These are phyloP conservation scores for Larimichthys polyactis DNA, from an alignment of 2,113 vertebrate species.

Conservation along the genomic window DNA sequence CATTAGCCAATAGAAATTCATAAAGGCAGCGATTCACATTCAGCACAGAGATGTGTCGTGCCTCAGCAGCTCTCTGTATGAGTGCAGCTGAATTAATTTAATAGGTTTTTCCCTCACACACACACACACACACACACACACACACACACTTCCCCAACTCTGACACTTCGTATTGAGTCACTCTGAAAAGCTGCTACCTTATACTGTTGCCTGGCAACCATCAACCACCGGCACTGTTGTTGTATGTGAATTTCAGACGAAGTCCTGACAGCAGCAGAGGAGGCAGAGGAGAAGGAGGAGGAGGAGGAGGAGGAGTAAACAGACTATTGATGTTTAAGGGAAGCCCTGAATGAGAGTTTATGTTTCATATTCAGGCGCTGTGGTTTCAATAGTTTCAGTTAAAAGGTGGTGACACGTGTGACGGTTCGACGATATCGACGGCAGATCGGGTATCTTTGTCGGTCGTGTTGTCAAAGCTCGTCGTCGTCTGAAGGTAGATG, in stretches of 20 bases:
- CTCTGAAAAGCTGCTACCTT: conserved; percentile 71
- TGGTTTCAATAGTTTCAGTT: conserved; percentile 30
- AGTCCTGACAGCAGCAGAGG: conserved; percentile 45
- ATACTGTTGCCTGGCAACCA: conserved; percentile 82
- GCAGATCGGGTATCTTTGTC: conserved; percentile 1
- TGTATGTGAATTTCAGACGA: conserved; percentile 61
- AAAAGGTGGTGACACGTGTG: conserved; percentile 8
- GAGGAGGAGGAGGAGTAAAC: conserved; percentile 12
- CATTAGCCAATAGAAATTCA: conserved; percentile 33
- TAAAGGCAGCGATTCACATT: conserved; percentile 37
- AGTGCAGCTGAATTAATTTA: conserved; percentile 63
- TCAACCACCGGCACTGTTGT: no score
- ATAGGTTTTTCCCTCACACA: conserved; percentile 28
- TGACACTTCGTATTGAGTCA: conserved; percentile 74
- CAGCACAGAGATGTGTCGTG: conserved; percentile 15
- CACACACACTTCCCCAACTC: conserved; percentile 49
- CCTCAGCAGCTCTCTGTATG: conserved; percentile 28
- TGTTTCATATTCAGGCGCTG: conserved; percentile 31
- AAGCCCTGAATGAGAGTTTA: conserved; percentile 19
- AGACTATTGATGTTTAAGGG: conserved; percentile 32
- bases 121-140: conserved; percentile 32
- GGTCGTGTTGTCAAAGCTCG: conserved; percentile 1
- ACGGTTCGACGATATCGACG: neutral
- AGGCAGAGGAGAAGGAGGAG: no score
- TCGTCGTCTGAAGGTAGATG: neutral